Conservation (phyloP, 2,888 invertebrate genomes). For the Blastobasis lacticolella region DNA sequence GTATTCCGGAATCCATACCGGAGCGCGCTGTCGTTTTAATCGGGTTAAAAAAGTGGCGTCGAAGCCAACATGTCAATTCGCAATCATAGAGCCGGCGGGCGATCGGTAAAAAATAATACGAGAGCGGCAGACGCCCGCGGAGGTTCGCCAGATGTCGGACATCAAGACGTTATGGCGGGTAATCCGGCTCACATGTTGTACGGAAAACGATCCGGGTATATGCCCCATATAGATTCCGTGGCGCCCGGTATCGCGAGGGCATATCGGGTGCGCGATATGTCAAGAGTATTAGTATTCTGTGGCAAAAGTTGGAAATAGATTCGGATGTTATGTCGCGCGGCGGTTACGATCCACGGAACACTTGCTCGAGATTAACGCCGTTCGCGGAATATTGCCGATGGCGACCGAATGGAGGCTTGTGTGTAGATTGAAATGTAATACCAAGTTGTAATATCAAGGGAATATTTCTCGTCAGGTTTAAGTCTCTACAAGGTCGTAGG, state of each 20-base stretch:
- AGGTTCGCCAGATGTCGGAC: constrained; percentile 54
- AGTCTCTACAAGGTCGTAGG: too few species aligned
- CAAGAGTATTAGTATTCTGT: constrained; percentile 16
- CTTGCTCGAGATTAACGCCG: too few species aligned
- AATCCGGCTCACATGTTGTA: constrained; percentile 53
- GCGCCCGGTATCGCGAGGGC: constrained; percentile 6
- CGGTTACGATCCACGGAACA: too few species aligned
- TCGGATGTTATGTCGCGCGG: constrained; percentile 26
- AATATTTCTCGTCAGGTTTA: too few species aligned
- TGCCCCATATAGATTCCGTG: constrained; percentile 13
- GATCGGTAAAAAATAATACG: constrained; percentile 39
- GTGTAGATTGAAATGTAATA: too few species aligned
- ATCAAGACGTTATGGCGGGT: constrained; percentile 65
- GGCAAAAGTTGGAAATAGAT: constrained; percentile 32
- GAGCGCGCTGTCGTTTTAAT: background rate
- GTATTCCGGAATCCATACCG: too few species aligned
- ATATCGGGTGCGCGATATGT: constrained; percentile 28
- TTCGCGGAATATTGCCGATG: too few species aligned
- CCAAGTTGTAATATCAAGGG: too few species aligned
- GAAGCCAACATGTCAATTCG: constrained; percentile 34
- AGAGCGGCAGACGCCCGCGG: constrained; percentile 48
- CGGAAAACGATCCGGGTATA: constrained; percentile 43
- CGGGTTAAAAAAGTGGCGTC: constrained; percentile 15
- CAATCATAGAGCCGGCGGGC: constrained; percentile 27
- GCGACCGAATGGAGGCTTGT: too few species aligned